Base-by-base conservation (phyloP, 2,888 invertebrate genomes). In the Papilio protenor region DNA sequence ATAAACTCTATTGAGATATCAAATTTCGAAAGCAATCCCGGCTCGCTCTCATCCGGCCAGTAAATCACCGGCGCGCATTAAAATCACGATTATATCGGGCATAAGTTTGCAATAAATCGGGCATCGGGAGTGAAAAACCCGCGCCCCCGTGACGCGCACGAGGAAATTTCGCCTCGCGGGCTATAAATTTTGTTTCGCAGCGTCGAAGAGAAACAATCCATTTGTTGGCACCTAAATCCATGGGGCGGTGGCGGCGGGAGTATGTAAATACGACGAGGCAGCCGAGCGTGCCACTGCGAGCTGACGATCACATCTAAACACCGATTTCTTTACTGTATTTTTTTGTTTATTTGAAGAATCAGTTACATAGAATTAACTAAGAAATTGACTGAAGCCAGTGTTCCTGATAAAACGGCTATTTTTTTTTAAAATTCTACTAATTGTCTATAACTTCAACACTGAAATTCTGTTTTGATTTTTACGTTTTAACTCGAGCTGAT, bases 11-110 rank as follows among this genome's bases (percentile, higher is more conserved):
- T 92, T 86, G 90, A 92, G 93, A 92, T 94, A 94, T 94, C 94
- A 94, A 93, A 91, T 94, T 94, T 93, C 94, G 89, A 87, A 90
- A 89, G 89, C 92, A 91, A 92, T 92, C 89, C 89, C 87, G 89
- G 84, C 84, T 83, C 87, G 77, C 84, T 85, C 86, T 84, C 87
- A 87, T 87, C 88, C 88, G 87, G 87, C 87, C 87, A 88, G 90
- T 94, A 94, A 94, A 94, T 94, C 94, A 91, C 87, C 81, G 80
- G 84, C 78, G 84, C 69, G 91, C 92, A 93, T 94, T 94, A 94
- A 94, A 94, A 94, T 92, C 92, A 89, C 92, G 94, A 94, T 94
- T 94, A 93, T 92, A 90, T 90, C 85, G 87, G 90, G 90, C 92
- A 91, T 93, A 93, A 93, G 92, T 92, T 91, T 85, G 87, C 93